Percentiles rank a stretch among this genome's conserved stretches.
Conservation (phyloP, 1,140 invertebrate species). For the Telenomus remus region DNA sequence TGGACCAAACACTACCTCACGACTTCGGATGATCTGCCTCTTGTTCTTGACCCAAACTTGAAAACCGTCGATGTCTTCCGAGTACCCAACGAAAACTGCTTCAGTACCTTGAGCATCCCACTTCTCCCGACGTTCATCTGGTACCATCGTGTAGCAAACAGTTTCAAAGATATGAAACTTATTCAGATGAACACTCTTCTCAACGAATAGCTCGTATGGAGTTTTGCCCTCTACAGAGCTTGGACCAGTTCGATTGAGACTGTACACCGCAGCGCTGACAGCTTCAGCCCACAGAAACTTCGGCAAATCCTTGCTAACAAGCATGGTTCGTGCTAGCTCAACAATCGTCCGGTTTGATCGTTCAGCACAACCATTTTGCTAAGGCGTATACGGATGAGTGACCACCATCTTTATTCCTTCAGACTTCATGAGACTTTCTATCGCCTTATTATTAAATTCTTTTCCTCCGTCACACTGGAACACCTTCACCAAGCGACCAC, state of each 20-base stretch:
- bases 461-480: conserved; percentile 45
- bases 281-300: conserved; percentile 74
- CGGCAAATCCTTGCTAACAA: conserved; percentile 64
- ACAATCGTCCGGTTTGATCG: conserved; percentile 70
- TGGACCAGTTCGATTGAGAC: conserved; percentile 55
- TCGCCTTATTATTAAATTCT: conserved; percentile 48
- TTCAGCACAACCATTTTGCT: conserved; percentile 72
- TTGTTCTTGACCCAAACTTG: conserved; percentile 20
- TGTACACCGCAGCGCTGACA: conserved; percentile 63
- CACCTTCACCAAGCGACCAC: conserved; percentile 35
- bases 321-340: conserved; percentile 63
- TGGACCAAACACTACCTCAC: conserved; percentile 16
- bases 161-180: conserved; percentile 67
- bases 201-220: conserved; percentile 50
- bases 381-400: conserved; percentile 62
- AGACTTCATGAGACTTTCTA: conserved; percentile 46
- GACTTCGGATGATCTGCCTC: conserved; percentile 2
- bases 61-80: conserved; percentile 7
- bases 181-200: conserved; percentile 38
- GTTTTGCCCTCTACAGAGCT: conserved; percentile 26
- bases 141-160: neutral
- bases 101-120: conserved; percentile 12
- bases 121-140: conserved; percentile 2
- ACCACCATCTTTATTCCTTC: conserved; percentile 48
- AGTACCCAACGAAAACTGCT: conserved; percentile 23